phyloP scores from a whole-genome alignment of 1,140 invertebrate species.

The Sinonovacula constricta region DNA sequence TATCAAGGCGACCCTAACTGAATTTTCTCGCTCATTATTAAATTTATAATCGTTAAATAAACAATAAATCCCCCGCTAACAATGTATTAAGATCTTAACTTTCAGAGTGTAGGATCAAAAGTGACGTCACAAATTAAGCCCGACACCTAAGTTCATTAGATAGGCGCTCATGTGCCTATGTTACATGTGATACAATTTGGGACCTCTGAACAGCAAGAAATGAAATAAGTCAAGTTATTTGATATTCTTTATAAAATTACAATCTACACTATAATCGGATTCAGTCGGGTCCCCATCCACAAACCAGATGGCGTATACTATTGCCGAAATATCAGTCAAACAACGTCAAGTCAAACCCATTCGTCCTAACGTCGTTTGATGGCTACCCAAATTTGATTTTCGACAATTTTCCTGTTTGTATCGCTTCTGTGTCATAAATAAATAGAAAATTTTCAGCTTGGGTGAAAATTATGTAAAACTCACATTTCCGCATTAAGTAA shows the following conservation, averaged over 20 bases:
- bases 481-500: constrained; percentile 73
- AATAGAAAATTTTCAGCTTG: constrained; percentile 72
- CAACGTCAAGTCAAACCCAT: constrained; percentile 46
- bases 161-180: constrained; percentile 31
- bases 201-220: constrained; percentile 43
- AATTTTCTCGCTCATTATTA: constrained; percentile 43
- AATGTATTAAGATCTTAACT: constrained; percentile 47
- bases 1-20: constrained; percentile 43
- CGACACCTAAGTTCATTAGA: constrained; percentile 49
- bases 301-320: constrained; percentile 50
- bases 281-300: constrained; percentile 28
- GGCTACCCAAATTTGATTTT: constrained; percentile 68
- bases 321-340: constrained; percentile 40
- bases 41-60: constrained; percentile 44
- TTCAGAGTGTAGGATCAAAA: constrained; percentile 35
- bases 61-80: constrained; percentile 13
- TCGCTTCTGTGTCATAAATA: constrained; percentile 72
- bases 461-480: constrained; percentile 76
- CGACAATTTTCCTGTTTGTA: constrained; percentile 69
- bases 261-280: constrained; percentile 60
- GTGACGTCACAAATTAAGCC: constrained; percentile 30
- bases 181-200: constrained; percentile 49
- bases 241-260: constrained; percentile 68
- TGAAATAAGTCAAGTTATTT: constrained; percentile 62
- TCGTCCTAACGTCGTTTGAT: constrained; percentile 48